These are phyloP conservation scores for Vanessa tameamea DNA, from an alignment of 1,140 invertebrate species.

Conservation along the genomic window DNA sequence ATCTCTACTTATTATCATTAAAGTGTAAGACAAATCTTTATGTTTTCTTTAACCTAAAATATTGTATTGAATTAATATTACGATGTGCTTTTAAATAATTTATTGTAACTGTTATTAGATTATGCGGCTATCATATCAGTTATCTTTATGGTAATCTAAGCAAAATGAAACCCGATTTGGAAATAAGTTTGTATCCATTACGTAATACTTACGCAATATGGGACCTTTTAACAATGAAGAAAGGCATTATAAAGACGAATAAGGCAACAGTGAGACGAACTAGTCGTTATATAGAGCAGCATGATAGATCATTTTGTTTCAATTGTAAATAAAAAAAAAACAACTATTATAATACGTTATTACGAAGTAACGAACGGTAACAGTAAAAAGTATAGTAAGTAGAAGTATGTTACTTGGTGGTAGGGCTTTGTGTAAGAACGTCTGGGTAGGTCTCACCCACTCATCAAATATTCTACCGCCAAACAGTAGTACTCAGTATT, in stretches of 20 bases:
- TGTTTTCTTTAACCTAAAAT: background rate
- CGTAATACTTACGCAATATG: slow-evolving; percentile 37
- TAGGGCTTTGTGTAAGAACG: too few relatives aligned
- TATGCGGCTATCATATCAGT: slow-evolving; percentile 2
- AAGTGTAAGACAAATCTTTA: background rate
- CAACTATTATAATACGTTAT: background rate
- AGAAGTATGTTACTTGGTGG: too few relatives aligned
- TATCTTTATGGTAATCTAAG: slow-evolving; percentile 24
- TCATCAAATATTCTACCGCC: too few relatives aligned
- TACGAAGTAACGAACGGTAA: background rate
- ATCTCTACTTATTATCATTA: too few relatives aligned
- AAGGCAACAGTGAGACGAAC: slow-evolving; percentile 28
- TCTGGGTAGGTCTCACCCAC: too few relatives aligned
- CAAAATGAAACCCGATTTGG: slow-evolving; percentile 27
- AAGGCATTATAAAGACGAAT: slow-evolving; percentile 25
- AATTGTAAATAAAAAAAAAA: background rate
- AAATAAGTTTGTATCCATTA: slow-evolving; percentile 24
- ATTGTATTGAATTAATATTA: background rate
- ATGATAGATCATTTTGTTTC: background rate
- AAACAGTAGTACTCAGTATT: too few relatives aligned
- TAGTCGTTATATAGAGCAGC: slow-evolving; percentile 21
- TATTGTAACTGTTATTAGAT: background rate
- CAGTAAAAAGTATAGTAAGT: too few relatives aligned
- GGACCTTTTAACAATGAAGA: slow-evolving; percentile 31
- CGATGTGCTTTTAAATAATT: background rate